phyloP scores from a whole-genome alignment of 2,113 vertebrate genomes.

The Vanacampus margaritifer region DNA sequence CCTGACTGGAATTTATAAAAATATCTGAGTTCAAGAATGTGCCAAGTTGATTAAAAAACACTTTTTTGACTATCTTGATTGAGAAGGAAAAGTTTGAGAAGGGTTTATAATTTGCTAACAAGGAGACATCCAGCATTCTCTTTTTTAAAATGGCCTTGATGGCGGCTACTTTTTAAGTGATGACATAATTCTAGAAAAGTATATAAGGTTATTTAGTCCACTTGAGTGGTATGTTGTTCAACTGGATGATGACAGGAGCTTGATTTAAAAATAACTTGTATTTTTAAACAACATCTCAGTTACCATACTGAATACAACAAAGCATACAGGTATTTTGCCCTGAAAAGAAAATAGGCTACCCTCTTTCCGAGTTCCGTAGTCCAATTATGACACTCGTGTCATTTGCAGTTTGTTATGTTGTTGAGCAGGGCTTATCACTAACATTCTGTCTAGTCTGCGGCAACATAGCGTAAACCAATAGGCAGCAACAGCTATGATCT shows the following conservation, averaged over 20 bases:
- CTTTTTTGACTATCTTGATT: no score
- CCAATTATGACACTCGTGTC: background rate
- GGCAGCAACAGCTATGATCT: background rate
- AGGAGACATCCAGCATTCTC: no score
- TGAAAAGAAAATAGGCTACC: background rate
- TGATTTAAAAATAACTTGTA: background rate
- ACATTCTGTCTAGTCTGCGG: background rate
- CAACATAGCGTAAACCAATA: background rate
- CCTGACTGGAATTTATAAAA: no score
- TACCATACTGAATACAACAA: background rate
- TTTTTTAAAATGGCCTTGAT: no score
- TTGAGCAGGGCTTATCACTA: background rate
- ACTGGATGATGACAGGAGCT: background rate
- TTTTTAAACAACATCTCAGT: background rate
- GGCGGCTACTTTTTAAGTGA: no score
- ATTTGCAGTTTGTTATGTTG: background rate
- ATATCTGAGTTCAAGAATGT: no score
- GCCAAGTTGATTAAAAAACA: no score
- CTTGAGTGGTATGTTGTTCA: slow-evolving; percentile 10
- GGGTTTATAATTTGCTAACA: no score
- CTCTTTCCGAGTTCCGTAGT: background rate
- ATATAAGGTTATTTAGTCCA: background rate
- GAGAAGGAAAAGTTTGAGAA: no score
- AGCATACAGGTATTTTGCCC: background rate
- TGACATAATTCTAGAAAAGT: background rate